A percentile compares a stretch with the other conserved stretches of the same genome.
Conservation (phyloP, 1,140 invertebrate species). For the Bilobella aurantiaca region DNA sequence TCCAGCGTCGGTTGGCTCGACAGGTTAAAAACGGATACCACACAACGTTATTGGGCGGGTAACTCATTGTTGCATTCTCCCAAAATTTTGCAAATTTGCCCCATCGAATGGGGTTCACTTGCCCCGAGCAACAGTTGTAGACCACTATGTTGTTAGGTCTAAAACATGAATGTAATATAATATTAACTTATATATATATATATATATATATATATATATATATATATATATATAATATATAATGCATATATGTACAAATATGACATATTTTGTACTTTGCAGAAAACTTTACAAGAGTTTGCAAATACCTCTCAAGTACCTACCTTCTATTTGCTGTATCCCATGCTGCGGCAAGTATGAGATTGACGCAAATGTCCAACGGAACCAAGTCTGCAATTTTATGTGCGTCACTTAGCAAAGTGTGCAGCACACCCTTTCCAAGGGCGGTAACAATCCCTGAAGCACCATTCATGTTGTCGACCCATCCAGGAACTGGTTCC, state of each 20-base stretch:
- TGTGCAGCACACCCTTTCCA: too few relatives aligned
- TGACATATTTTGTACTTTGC: background rate
- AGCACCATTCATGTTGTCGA: constrained; percentile 91
- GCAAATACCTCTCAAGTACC: constrained; percentile 36
- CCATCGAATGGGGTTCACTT: constrained; percentile 56
- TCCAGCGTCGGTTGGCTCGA: constrained; percentile 42
- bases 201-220: too few relatives aligned
- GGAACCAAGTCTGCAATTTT: constrained; percentile 68
- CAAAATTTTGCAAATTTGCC: constrained; percentile 48
- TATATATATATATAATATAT: too few relatives aligned
- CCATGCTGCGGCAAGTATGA: constrained; percentile 64
- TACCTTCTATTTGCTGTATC: constrained; percentile 54
- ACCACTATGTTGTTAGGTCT: too few relatives aligned
- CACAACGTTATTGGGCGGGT: constrained; percentile 47
- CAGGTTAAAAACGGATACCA: constrained; percentile 49
- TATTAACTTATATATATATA: too few relatives aligned
- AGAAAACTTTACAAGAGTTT: background rate
- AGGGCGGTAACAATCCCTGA: constrained; percentile 61
- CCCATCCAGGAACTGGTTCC: constrained; percentile 69
- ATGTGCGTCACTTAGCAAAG: constrained; percentile 63
- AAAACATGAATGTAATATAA: too few relatives aligned
- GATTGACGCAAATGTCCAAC: constrained; percentile 73
- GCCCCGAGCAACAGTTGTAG: constrained; percentile 56
- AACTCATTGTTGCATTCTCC: constrained; percentile 43
- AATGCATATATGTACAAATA: constrained; percentile 46